Evolutionary conservation across 2,888 invertebrate species (phyloP), one percentile per base, ranked within the genome.

Genomic region (Lacanobia wlatinum): DNA sequence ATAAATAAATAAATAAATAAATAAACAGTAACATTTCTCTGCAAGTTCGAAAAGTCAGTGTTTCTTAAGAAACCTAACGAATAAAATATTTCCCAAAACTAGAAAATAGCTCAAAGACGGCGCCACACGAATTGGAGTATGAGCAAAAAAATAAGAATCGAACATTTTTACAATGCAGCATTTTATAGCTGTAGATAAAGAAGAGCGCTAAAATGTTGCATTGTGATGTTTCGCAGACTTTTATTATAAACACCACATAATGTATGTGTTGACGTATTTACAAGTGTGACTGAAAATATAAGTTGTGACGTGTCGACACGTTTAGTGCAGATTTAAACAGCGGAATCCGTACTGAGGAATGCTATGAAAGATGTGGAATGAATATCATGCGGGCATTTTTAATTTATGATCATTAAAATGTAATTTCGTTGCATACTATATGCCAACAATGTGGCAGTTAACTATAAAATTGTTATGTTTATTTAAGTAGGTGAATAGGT

Each of bases 251-350:
- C 70, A 74, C 34, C 21, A 48, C 9, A 52, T 71, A 71, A 79
- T 60, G 12, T 64, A 67, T 70, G 61, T 55, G 81, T 40, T 69
- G 75, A 83, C 9, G 70, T 66, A 85, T 83, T 83, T 77, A 83
- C 63, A 83, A 67, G 77, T 71, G 67, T 66, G 70, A 78, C 70
- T 69, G 16, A 64, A 83, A 80, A 73, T 71, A 73, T 69, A 70
- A 73, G 58, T 48, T 68, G 34, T 55, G 43, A 38, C 46, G 65
- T 70, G 80, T 18, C 14, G 69, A 80, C 59, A 43, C 16, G 21
- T 70, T 80, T 70, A 80, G 23, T 64, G 1, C 56, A 66, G 52
- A 79, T 70, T 66, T 59, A 70, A 48, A 67, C 38, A 52, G 61
- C n/a, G n/a, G 18, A 59, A 60, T 69, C 28, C n/a, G 46, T 50